phyloP scores from a whole-genome alignment of 2,113 vertebrate species.

The Condylura cristata region DNA sequence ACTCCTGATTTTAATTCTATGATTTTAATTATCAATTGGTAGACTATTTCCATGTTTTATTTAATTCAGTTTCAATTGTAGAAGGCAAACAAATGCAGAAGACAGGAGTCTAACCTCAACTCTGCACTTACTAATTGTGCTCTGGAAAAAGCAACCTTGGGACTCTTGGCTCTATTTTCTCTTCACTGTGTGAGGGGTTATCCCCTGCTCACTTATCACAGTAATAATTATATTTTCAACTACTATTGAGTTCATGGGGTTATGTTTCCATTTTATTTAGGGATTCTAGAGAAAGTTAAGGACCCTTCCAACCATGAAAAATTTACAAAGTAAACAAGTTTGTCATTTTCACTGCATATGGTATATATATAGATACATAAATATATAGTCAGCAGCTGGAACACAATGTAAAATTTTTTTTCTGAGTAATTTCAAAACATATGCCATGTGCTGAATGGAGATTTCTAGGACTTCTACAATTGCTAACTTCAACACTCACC shows the following conservation, averaged over 20 bases:
- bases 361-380: background rate
- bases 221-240: background rate
- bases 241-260: background rate
- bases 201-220: background rate
- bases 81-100: background rate
- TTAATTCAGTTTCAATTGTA: background rate
- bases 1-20: background rate
- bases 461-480: constrained; percentile 73
- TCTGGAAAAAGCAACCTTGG: background rate
- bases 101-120: background rate
- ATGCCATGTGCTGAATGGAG: constrained; percentile 58
- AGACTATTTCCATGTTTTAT: background rate
- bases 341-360: constrained; percentile 6
- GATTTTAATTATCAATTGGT: background rate
- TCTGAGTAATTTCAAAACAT: constrained; percentile 70
- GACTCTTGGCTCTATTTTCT: background rate
- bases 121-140: background rate
- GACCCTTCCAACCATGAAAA: constrained; percentile 44
- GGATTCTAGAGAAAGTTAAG: constrained; percentile 43
- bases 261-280: background rate
- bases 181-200: rapidly evolving
- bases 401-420: constrained; percentile 51
- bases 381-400: constrained; percentile 8
- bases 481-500: constrained; percentile 81
- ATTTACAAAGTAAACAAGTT: constrained; percentile 37